Percentiles rank a stretch among this genome's conserved stretches.
Conservation (phyloP, 37 sponge, comb jelly and placozoan genomes). For the Cliona cf. orientalis region DNA sequence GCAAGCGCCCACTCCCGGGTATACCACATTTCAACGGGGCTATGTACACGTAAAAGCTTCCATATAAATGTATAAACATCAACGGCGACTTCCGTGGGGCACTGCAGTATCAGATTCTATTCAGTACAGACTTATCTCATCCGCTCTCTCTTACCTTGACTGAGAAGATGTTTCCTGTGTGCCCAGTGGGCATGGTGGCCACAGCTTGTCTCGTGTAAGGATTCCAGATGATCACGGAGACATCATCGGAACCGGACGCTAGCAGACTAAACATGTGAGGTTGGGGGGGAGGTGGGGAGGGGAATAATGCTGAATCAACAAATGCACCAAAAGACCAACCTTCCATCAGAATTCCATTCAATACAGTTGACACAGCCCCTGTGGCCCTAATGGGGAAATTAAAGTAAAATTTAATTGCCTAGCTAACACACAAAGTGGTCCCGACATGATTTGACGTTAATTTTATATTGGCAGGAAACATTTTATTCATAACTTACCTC, state of each 20-base stretch:
- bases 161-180: slow-evolving; percentile 89
- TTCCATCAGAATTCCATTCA: slow-evolving; percentile 86
- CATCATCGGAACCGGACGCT: slow-evolving; percentile 93
- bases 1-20: no score
- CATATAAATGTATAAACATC: no score
- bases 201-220: slow-evolving; percentile 11
- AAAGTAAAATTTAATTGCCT: neutral
- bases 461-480: no score
- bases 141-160: slow-evolving; percentile 83
- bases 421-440: no score
- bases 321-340: slow-evolving; percentile 18
- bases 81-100: no score
- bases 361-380: slow-evolving; percentile 93
- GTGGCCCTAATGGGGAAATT: slow-evolving; percentile 70
- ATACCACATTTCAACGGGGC: no score
- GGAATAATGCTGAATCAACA: neutral
- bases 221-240: slow-evolving; percentile 74
- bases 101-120: no score
- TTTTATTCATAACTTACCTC: slow-evolving; percentile 41
- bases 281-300: neutral
- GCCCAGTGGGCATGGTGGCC: slow-evolving; percentile 70
- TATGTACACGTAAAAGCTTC: no score
- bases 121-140: no score
- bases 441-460: no score
- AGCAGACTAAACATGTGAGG: slow-evolving; percentile 52